phyloP scores from a whole-genome alignment of 2,888 invertebrate species.

The Dastarcus helophoroides region DNA sequence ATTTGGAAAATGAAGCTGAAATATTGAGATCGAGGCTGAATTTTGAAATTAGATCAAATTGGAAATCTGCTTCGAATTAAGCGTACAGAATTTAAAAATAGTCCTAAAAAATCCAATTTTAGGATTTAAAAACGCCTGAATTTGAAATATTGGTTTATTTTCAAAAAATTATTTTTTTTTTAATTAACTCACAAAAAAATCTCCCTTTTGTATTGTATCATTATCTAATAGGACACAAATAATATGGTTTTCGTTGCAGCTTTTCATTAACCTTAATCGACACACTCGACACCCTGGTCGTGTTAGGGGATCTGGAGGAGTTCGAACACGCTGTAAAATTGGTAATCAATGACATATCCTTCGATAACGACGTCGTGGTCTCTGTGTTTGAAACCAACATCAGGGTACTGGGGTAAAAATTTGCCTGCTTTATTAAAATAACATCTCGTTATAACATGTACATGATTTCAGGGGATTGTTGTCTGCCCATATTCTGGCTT shows the following conservation, averaged over 20 bases:
- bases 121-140: background rate
- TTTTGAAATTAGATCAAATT: too few relatives aligned
- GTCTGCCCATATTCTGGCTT: slow-evolving; percentile 84
- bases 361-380: slow-evolving; percentile 89
- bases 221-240: background rate
- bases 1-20: too few relatives aligned
- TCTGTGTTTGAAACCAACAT: slow-evolving; percentile 99
- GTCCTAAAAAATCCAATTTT: background rate
- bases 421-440: slow-evolving; percentile 7
- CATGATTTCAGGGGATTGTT: slow-evolving; percentile 64
- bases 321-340: slow-evolving; percentile 85
- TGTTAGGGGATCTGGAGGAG: slow-evolving; percentile 85
- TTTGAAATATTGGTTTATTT: background rate
- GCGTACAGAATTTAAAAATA: background rate
- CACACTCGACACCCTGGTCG: slow-evolving; percentile 82
- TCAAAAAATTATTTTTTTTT: background rate
- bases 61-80: background rate
- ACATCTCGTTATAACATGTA: slow-evolving; percentile 16
- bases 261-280: slow-evolving; percentile 95
- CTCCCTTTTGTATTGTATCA: background rate
- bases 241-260: slow-evolving; percentile 45
- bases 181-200: background rate
- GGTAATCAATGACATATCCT: slow-evolving; percentile 75
- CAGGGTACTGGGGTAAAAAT: slow-evolving; percentile 74
- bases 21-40: too few relatives aligned